Conservation (phyloP, 2,113 vertebrate genomes). For the Psittacula cyanocephala region DNA sequence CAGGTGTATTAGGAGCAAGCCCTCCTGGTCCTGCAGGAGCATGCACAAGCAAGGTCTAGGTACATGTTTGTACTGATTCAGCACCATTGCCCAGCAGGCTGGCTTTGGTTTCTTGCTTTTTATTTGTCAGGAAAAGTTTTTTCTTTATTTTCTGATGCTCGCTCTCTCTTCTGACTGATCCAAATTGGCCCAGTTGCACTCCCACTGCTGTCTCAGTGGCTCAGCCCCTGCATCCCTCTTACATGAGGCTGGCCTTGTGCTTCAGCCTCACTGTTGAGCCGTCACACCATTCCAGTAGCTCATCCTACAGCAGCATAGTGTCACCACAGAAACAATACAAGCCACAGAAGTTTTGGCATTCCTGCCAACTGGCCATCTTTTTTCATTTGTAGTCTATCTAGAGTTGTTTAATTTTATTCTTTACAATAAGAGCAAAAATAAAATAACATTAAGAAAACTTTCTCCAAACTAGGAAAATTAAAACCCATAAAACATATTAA, state of each 20-base stretch:
- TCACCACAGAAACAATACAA: constrained; percentile 50
- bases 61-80: not conserved
- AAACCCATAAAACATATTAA: constrained; percentile 24
- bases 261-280: not conserved
- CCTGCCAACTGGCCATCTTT: constrained; percentile 33
- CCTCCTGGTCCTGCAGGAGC: not conserved
- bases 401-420: constrained; percentile 17
- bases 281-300: not conserved
- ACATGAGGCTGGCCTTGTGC: not conserved
- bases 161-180: not conserved
- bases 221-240: not conserved
- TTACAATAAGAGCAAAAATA: constrained; percentile 52
- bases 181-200: not conserved
- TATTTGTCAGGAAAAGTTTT: not conserved
- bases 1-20: not conserved
- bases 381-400: not conserved
- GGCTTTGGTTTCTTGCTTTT: constrained; percentile 30
- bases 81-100: not conserved
- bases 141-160: not conserved
- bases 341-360: constrained; percentile 31
- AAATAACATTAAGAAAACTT: constrained; percentile 34
- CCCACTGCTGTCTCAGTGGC: not conserved
- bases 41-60: not conserved
- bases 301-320: not conserved
- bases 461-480: constrained; percentile 30